Evolutionary conservation across 2,113 vertebrate species (phyloP).

Genomic region (Melanerpes aurifrons): DNA sequence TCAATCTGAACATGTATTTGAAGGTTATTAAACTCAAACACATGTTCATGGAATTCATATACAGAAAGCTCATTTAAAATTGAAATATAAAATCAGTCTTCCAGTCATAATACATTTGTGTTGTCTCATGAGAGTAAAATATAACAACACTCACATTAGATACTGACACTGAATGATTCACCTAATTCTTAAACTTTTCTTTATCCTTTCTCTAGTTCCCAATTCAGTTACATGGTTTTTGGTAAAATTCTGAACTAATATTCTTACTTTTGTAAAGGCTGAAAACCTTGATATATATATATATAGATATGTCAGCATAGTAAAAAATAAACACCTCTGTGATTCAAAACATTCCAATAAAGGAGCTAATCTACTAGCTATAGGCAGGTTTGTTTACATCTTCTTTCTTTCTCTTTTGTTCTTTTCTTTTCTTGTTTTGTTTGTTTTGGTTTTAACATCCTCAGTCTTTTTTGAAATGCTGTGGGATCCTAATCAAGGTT

Average conservation of each 20-base stretch:
- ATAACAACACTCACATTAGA: neutral
- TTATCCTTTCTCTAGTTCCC: neutral
- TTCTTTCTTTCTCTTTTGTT: too few species aligned
- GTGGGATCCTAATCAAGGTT: neutral
- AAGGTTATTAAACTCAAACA: constrained; percentile 70
- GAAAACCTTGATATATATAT: neutral
- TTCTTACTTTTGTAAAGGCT: neutral
- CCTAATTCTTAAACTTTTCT: neutral
- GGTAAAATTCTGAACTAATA: neutral
- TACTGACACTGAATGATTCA: constrained; percentile 9
- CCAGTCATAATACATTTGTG: constrained; percentile 36
- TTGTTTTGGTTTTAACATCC: neutral
- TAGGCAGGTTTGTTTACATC: neutral
- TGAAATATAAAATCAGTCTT: constrained; percentile 61
- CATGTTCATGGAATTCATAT: constrained; percentile 70
- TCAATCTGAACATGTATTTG: constrained; percentile 70
- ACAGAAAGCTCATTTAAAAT: constrained; percentile 69
- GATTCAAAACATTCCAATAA: neutral
- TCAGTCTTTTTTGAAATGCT: neutral
- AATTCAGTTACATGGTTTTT: neutral
- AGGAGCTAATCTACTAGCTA: neutral
- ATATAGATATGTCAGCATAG: neutral
- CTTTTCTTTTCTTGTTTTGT: neutral
- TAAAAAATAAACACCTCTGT: neutral
- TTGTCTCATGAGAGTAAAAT: constrained; percentile 49